A percentile compares a stretch with the other conserved stretches of the same genome.
phyloP scores from a whole-genome alignment of 2,888 invertebrate species.

The Sarcophaga variegata region DNA sequence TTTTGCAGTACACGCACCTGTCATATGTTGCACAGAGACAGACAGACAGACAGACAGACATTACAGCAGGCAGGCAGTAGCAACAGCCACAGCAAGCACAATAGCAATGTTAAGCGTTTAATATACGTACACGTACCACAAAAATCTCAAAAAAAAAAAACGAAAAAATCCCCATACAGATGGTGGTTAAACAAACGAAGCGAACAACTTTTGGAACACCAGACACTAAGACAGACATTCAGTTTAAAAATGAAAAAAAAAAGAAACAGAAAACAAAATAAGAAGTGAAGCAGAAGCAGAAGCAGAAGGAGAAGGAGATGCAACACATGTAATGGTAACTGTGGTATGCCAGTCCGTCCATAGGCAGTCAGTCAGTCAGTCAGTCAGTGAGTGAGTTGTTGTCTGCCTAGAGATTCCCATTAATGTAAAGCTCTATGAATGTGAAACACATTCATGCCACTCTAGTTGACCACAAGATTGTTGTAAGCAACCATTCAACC shows the following conservation, averaged over 20 bases:
- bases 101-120: neutral
- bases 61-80: neutral
- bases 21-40: constrained; percentile 60
- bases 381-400: neutral
- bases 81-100: neutral
- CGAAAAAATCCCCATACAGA: neutral
- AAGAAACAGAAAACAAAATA: no score
- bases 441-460: constrained; percentile 47
- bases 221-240: neutral
- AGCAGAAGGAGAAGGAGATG: neutral
- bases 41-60: constrained; percentile 33
- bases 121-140: neutral
- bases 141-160: neutral
- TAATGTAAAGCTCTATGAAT: constrained; percentile 52
- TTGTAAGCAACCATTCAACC: constrained; percentile 29
- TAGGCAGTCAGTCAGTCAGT: neutral
- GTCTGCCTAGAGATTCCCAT: constrained; percentile 58
- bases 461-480: constrained; percentile 63
- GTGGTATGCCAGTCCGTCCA: constrained; percentile 21
- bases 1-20: constrained; percentile 66
- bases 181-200: neutral
- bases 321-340: constrained; percentile 1
- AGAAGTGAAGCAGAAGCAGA: neutral
- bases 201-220: neutral
- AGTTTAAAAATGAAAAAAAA: no score